Percentiles rank a stretch among this genome's conserved stretches.
phyloP scores from a whole-genome alignment of 2,113 vertebrate genomes.

The Puma concolor region DNA sequence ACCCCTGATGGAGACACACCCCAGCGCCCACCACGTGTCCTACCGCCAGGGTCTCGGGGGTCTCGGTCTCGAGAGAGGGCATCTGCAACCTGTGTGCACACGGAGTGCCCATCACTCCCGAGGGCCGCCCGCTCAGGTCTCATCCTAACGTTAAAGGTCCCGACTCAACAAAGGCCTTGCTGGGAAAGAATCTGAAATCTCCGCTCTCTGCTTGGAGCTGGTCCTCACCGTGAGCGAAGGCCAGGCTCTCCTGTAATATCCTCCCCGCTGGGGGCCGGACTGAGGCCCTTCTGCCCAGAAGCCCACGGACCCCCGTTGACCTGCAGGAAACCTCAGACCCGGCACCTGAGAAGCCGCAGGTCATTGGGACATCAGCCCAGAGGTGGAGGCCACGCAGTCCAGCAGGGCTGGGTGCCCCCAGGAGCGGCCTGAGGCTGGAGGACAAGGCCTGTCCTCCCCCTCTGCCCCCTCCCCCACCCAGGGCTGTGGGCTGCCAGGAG shows the following conservation, averaged over 20 bases:
- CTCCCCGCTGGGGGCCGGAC: background rate
- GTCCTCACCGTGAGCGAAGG: rapidly evolving
- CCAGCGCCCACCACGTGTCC: too few species aligned
- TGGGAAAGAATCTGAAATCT: too few species aligned
- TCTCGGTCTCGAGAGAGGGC: background rate
- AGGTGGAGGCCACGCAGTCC: background rate
- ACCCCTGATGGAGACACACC: rapidly evolving
- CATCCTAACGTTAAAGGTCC: background rate
- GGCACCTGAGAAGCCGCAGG: background rate
- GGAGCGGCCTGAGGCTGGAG: background rate
- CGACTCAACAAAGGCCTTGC: background rate
- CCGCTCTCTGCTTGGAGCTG: background rate
- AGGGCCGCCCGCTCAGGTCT: background rate
- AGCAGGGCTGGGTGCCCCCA: background rate
- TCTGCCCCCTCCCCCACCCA: background rate
- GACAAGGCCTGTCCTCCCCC: background rate
- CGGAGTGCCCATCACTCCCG: too few species aligned
- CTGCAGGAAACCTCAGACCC: background rate
- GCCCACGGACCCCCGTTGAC: background rate
- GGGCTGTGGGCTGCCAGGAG: background rate
- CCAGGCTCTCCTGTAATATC: background rate
- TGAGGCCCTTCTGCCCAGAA: background rate
- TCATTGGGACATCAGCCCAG: background rate
- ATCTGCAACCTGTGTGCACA: background rate
- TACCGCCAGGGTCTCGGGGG: too few species aligned